A percentile compares a stretch with the other conserved stretches of the same genome.
Evolutionary conservation across 2,888 invertebrate species (phyloP).

Genomic region (Cryptocheilus praepositus): DNA sequence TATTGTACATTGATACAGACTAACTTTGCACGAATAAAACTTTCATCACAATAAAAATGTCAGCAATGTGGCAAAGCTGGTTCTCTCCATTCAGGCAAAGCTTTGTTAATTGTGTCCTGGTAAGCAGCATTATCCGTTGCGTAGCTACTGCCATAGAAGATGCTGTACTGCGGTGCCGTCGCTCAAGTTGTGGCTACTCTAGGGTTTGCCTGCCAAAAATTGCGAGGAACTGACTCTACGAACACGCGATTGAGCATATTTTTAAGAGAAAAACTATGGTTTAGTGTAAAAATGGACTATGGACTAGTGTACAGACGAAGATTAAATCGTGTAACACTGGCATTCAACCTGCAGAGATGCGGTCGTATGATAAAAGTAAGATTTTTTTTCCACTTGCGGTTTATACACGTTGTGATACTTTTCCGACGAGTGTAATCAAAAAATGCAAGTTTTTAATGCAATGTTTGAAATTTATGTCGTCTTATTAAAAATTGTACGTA

Average conservation of each 20-base stretch:
- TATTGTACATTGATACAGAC: too few species aligned
- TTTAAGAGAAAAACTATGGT: not conserved
- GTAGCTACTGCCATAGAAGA: constrained; percentile 34
- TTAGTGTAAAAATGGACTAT: constrained; percentile 4
- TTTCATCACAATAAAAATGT: too few species aligned
- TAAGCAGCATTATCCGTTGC: constrained; percentile 2
- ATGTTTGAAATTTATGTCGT: constrained; percentile 32
- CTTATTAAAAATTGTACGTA: constrained; percentile 50
- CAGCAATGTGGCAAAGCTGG: too few species aligned
- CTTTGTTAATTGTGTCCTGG: too few species aligned
- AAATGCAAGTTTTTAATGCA: constrained; percentile 41
- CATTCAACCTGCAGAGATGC: not conserved
- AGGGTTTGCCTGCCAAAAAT: not conserved
- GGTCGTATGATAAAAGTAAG: not conserved
- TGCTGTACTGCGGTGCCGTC: not conserved
- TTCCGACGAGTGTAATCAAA: constrained; percentile 24
- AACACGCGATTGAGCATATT: constrained; percentile 17
- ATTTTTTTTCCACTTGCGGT: not conserved
- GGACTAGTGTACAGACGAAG: constrained; percentile 3
- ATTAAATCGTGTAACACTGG: not conserved
- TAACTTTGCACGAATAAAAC: too few species aligned
- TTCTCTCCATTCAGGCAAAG: too few species aligned
- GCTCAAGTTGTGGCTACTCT: not conserved
- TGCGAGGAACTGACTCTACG: not conserved
- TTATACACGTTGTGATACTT: constrained; percentile 26